phyloP scores from a whole-genome alignment of 2,113 vertebrate genomes.

The Tetraodon nigroviridis region DNA sequence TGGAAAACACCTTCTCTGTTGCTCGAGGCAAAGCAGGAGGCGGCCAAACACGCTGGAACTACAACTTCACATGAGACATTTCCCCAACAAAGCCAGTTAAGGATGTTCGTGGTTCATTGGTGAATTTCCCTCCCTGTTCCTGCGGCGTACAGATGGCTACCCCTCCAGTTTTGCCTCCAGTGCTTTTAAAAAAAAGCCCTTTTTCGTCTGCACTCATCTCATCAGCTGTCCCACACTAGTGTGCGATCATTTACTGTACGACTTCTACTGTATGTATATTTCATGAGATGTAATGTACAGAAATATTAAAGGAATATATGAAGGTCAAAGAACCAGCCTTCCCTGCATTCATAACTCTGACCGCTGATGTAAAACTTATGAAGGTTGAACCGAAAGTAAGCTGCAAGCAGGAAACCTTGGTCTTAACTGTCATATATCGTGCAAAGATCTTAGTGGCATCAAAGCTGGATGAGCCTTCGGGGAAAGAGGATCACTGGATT shows the following conservation, averaged over 20 bases:
- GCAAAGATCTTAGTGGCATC: slow-evolving; percentile 61
- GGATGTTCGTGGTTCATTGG: too few species aligned
- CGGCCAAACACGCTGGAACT: slow-evolving; percentile 22
- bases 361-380: not conserved
- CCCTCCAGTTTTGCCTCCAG: slow-evolving; percentile 10
- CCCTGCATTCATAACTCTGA: too few species aligned
- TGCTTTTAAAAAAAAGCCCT: not conserved
- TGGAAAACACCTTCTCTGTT: slow-evolving; percentile 35
- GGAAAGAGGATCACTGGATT: slow-evolving; percentile 74
- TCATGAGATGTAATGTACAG: slow-evolving; percentile 56
- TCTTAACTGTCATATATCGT: slow-evolving; percentile 57
- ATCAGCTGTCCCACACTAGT: slow-evolving; percentile 43
- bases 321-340: slow-evolving; percentile 16
- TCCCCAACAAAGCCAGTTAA: not conserved
- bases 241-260: slow-evolving; percentile 42
- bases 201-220: slow-evolving; percentile 12
- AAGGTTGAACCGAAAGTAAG: slow-evolving; percentile 20
- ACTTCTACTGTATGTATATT: slow-evolving; percentile 50
- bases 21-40: slow-evolving; percentile 25
- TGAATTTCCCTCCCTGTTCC: not conserved
- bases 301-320: slow-evolving; percentile 67
- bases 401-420: slow-evolving; percentile 20
- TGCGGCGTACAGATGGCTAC: not conserved
- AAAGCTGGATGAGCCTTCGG: slow-evolving; percentile 74
- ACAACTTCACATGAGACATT: slow-evolving; percentile 11